phyloP scores from a whole-genome alignment of 2,113 vertebrate genomes.

The Paralichthys olivaceus region DNA sequence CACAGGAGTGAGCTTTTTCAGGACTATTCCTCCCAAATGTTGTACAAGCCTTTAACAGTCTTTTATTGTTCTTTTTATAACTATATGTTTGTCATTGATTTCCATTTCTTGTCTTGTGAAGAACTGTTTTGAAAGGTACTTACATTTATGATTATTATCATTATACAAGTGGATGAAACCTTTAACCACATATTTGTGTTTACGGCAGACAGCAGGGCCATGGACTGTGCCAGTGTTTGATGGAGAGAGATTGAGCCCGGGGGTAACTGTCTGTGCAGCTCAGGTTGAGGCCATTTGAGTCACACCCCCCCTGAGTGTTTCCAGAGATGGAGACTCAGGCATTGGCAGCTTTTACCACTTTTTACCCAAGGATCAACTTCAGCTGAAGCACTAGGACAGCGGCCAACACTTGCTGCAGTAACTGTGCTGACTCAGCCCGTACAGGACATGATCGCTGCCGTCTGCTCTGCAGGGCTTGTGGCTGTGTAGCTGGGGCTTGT shows the following conservation, averaged over 20 bases:
- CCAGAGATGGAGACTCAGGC: constrained; percentile 30
- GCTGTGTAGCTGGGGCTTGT: constrained; percentile 1
- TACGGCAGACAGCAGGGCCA: not conserved
- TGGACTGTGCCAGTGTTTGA: constrained; percentile 18
- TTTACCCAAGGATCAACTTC: constrained; percentile 51
- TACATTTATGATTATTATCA: not conserved
- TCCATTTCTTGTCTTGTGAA: too few species aligned
- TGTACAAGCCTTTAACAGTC: too few species aligned
- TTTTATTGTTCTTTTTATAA: too few species aligned
- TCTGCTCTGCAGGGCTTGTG: constrained; percentile 7
- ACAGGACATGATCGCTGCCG: constrained; percentile 23
- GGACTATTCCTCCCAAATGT: too few species aligned
- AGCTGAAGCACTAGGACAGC: constrained; percentile 44
- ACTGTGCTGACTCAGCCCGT: constrained; percentile 53
- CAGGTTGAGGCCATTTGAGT: too few species aligned
- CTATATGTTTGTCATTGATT: too few species aligned
- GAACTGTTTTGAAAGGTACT: too few species aligned
- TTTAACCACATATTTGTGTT: not conserved
- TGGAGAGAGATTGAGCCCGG: constrained; percentile 7
- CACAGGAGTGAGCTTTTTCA: too few species aligned
- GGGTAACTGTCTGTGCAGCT: too few species aligned
- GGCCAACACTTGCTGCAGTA: constrained; percentile 41
- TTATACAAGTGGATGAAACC: not conserved
- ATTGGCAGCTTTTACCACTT: constrained; percentile 42
- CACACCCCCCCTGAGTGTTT: constrained; percentile 21